These are phyloP conservation scores for Phaethornis superciliosus DNA, from an alignment of 2,113 vertebrate species.

Conservation along the genomic window DNA sequence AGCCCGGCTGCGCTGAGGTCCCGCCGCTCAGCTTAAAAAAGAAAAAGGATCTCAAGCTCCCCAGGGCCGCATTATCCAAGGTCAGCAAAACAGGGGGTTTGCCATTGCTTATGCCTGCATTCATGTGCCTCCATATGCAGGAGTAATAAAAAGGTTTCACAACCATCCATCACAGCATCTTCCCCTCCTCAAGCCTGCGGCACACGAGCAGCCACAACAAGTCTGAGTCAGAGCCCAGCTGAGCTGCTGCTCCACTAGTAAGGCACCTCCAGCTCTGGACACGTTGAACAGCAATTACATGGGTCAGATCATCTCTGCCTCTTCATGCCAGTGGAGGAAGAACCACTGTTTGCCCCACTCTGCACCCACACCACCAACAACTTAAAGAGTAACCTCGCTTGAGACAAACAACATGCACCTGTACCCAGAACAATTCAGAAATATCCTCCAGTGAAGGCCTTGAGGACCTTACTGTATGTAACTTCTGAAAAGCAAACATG, in stretches of 20 bases:
- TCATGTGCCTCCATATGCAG: background rate
- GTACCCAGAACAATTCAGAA: background rate
- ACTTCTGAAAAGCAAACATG: background rate
- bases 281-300: constrained; percentile 30
- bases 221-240: constrained; percentile 11
- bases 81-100: background rate
- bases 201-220: background rate
- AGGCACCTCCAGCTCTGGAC: background rate
- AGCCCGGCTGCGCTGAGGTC: accelerated
- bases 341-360: accelerated
- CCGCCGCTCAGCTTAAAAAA: background rate
- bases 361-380: background rate
- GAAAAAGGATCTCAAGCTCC: background rate
- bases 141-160: constrained; percentile 6
- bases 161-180: accelerated
- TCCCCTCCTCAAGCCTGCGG: background rate
- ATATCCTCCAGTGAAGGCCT: background rate
- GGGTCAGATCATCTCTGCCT: background rate
- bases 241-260: background rate
- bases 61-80: background rate
- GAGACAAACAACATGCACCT: background rate
- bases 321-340: background rate
- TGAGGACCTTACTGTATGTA: background rate
- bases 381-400: background rate
- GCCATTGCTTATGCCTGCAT: background rate